Base-by-base conservation (phyloP, 2,888 invertebrate species). In the Apantesis nais region DNA sequence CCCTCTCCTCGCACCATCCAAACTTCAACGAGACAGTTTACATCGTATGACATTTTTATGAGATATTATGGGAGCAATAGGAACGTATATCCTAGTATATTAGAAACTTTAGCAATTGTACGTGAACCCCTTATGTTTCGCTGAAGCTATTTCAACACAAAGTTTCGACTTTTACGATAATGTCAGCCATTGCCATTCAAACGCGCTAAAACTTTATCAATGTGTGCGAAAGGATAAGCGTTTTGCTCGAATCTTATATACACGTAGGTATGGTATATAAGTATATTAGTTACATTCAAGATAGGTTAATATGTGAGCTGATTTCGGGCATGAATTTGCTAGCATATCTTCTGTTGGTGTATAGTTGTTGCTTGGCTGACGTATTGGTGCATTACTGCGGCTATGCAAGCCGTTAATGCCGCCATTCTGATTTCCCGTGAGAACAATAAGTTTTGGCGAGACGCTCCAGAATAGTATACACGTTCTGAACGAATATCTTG, bases 121-220 rank as follows among this genome's bases (percentile, higher is more conserved):
- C 90, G 92, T 90, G 92, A 92, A 92, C 93, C 94, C 94, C 93
- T 94, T 93, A 93, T 94, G 94, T 94, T 94, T 93, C 88, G 92
- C 84, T 85, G 88, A 87, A 89, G 93, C 93, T 90, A 90, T 93
- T 93, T 88, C 91, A 89, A 92, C 92, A 88, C 90, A 92, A 94
- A 95, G 93, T 94, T 94, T 88, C 92, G 88, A 92, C 94, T 94
- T 94, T 94, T 94, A 94, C 94, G 94, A 93, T 95, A 94, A 95
- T 94, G 94, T 92, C 93, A 92, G 93, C 92, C 94, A 92, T 95
- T 94, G 93, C 93, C 93, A 93, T 94, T 93, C 93, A 93, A 93
- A 94, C 93, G 89, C 91, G 93, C 91, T 92, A 90, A 92, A 94
- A 95, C 93, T 94, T 95, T 93, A 93, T 93, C 93, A 93, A 93